A percentile compares a stretch with the other conserved stretches of the same genome.
Evolutionary conservation across 2,888 invertebrate species (phyloP).

Genomic region (Andrena dorsata): DNA sequence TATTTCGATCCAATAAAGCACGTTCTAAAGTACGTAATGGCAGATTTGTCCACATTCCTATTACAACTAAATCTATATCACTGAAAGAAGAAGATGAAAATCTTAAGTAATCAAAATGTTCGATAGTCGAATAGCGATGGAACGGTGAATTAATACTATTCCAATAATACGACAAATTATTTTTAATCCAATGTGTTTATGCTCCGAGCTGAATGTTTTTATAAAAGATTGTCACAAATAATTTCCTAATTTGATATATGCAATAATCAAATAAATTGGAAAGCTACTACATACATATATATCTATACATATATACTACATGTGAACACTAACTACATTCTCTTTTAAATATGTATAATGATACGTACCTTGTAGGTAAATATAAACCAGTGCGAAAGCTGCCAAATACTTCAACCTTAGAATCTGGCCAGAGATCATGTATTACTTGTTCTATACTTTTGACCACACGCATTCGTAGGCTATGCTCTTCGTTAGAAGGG

Average conservation of each 20-base stretch:
- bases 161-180: background rate
- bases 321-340: slow-evolving; percentile 27
- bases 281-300: slow-evolving; percentile 22
- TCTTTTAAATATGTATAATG: slow-evolving; percentile 50
- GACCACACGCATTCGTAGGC: slow-evolving; percentile 95
- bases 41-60: slow-evolving; percentile 95
- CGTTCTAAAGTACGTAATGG: slow-evolving; percentile 96
- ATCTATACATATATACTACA: slow-evolving; percentile 19
- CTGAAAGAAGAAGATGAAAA: slow-evolving; percentile 82
- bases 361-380: slow-evolving; percentile 94
- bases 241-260: background rate
- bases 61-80: slow-evolving; percentile 88
- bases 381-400: slow-evolving; percentile 99
- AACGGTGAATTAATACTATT: background rate
- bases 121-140: too few relatives aligned
- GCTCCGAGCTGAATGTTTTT: too few relatives aligned
- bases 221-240: slow-evolving; percentile 4
- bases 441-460: slow-evolving; percentile 95
- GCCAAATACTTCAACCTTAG: slow-evolving; percentile 98
- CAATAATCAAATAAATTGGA: slow-evolving; percentile 15
- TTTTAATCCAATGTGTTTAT: background rate
- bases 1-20: slow-evolving; percentile 94
- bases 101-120: background rate
- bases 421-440: slow-evolving; percentile 95
- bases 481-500: slow-evolving; percentile 96